A percentile compares a stretch with the other conserved stretches of the same genome.
phyloP scores from a whole-genome alignment of 1,140 invertebrate genomes.

The Drosophila sulfurigaster region DNA sequence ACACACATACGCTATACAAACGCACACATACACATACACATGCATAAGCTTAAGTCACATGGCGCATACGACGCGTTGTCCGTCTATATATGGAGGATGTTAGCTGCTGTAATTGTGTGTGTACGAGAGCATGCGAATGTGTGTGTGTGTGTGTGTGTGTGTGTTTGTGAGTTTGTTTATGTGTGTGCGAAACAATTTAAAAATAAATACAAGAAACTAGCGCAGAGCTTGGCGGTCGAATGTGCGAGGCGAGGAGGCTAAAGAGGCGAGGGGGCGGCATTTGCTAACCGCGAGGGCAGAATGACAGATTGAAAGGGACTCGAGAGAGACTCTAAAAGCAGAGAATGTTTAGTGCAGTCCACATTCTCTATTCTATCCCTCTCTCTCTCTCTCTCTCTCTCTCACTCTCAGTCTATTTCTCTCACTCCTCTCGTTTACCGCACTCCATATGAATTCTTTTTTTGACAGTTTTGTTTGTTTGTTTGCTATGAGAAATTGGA shows the following conservation, averaged over 20 bases:
- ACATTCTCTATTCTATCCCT: background rate
- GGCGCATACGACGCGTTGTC: constrained; percentile 63
- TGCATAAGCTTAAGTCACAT: constrained; percentile 43
- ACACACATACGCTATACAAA: constrained; percentile 17
- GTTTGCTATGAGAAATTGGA: constrained; percentile 70
- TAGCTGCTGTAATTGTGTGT: constrained; percentile 24
- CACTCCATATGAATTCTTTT: constrained; percentile 6
- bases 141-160: constrained; percentile 15
- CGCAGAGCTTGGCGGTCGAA: constrained; percentile 56
- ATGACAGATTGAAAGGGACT: constrained; percentile 73
- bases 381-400: background rate
- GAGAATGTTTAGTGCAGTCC: background rate
- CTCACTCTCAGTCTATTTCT: background rate
- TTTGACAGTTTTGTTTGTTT: constrained; percentile 44
- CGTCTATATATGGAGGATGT: constrained; percentile 49
- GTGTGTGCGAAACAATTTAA: constrained; percentile 76
- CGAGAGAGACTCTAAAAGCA: constrained; percentile 30
- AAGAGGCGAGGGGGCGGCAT: background rate
- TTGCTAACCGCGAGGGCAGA: constrained; percentile 62
- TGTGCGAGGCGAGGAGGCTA: constrained; percentile 9
- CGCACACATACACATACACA: constrained; percentile 24
- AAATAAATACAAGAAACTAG: constrained; percentile 83
- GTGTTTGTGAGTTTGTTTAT: constrained; percentile 32
- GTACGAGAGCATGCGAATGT: constrained; percentile 15
- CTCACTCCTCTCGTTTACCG: background rate